phyloP scores from a whole-genome alignment of 1,140 invertebrate species.

The Leptinotarsa defecta region DNA sequence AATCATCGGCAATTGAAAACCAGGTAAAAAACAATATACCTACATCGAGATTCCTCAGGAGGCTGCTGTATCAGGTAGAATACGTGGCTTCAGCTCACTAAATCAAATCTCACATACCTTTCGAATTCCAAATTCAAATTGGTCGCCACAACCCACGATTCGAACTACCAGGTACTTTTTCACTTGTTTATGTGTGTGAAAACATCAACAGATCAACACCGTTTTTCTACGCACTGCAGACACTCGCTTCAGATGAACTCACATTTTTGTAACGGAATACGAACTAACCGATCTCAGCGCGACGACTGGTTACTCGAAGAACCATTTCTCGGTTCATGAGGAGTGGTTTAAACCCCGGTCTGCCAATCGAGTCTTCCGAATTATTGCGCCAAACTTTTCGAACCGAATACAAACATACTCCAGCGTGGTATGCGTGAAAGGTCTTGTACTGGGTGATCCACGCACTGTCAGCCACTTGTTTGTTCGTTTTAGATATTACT shows the following conservation, averaged over 20 bases:
- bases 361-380: slow-evolving; percentile 15
- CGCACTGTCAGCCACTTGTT: no score
- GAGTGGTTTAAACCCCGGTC: slow-evolving; percentile 30
- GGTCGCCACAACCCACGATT: slow-evolving; percentile 32
- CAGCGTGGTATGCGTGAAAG: background rate
- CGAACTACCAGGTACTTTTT: slow-evolving; percentile 31
- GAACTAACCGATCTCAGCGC: slow-evolving; percentile 40
- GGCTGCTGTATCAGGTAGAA: slow-evolving; percentile 31
- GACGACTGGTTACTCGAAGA: slow-evolving; percentile 39
- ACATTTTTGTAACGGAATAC: slow-evolving; percentile 41
- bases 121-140: slow-evolving; percentile 33
- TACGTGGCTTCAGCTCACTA: slow-evolving; percentile 39
- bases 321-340: slow-evolving; percentile 39
- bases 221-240: slow-evolving; percentile 35
- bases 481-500: no score
- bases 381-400: slow-evolving; percentile 20
- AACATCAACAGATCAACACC: slow-evolving; percentile 24
- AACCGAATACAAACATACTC: background rate
- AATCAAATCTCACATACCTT: slow-evolving; percentile 30
- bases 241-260: slow-evolving; percentile 34
- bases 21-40: slow-evolving; percentile 35
- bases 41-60: slow-evolving; percentile 14
- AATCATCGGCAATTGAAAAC: slow-evolving; percentile 17
- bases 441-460: no score
- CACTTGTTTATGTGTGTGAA: slow-evolving; percentile 28